phyloP scores from a whole-genome alignment of 2,113 vertebrate genomes.

The Hyperopisus bebe region DNA sequence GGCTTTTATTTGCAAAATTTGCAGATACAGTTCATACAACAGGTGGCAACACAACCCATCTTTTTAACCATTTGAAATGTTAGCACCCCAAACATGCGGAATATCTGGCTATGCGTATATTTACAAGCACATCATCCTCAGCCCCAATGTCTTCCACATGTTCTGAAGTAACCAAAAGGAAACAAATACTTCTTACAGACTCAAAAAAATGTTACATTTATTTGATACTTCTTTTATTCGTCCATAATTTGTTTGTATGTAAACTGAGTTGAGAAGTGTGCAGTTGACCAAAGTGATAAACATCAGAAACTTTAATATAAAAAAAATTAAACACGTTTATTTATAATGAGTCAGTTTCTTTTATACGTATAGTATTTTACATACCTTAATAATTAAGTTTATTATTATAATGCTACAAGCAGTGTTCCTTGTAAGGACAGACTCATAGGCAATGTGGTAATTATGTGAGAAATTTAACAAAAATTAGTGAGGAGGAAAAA shows the following conservation, averaged over 20 bases:
- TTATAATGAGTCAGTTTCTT: no score
- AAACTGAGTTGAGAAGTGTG: no score
- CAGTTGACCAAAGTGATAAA: no score
- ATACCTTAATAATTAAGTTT: no score
- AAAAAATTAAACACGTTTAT: no score
- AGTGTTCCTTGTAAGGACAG: no score
- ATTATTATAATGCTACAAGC: no score
- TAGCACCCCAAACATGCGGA: neutral
- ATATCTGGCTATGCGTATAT: neutral
- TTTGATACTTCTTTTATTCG: neutral
- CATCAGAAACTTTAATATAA: no score
- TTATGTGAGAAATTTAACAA: neutral
- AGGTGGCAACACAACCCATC: neutral
- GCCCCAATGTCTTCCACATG: neutral
- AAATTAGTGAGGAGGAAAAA: neutral
- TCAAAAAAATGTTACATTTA: neutral
- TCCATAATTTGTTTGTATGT: neutral
- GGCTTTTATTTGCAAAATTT: neutral
- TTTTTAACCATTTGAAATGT: neutral
- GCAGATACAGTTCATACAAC: neutral
- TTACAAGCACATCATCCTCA: neutral
- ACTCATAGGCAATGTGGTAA: neutral
- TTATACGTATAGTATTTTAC: no score
- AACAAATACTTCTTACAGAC: neutral
- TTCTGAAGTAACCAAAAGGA: neutral